A percentile compares a stretch with the other conserved stretches of the same genome.
These are phyloP conservation scores for Bombus cullumanus DNA, from an alignment of 1,140 invertebrate genomes.

Conservation along the genomic window DNA sequence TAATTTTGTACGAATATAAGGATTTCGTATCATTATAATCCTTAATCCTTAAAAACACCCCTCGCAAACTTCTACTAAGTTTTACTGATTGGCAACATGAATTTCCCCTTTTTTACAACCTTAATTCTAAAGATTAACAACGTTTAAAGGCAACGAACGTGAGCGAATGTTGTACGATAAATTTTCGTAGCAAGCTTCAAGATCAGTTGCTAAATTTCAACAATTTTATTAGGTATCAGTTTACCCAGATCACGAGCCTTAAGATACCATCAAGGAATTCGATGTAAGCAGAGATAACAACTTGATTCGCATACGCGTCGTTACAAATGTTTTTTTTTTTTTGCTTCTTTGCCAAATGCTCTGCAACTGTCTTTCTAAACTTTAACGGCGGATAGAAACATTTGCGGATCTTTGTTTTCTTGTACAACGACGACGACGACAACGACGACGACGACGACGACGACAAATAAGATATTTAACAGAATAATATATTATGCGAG, in stretches of 20 bases:
- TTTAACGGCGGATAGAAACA: not conserved
- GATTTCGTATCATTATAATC: slow-evolving; percentile 19
- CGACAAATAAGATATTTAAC: slow-evolving; percentile 24
- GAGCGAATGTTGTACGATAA: slow-evolving; percentile 61
- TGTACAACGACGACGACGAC: not conserved
- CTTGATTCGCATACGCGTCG: slow-evolving; percentile 16
- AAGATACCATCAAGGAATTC: slow-evolving; percentile 56
- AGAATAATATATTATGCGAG: slow-evolving; percentile 45
- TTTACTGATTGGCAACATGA: slow-evolving; percentile 64
- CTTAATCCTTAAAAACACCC: slow-evolving; percentile 25
- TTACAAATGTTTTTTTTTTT: not conserved
- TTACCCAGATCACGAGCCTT: slow-evolving; percentile 69
- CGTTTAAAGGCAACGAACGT: slow-evolving; percentile 67
- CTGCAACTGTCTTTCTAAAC: slow-evolving; percentile 40
- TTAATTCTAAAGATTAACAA: slow-evolving; percentile 70
- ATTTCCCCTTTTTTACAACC: slow-evolving; percentile 64
- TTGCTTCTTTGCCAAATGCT: not conserved
- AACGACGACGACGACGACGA: not conserved
- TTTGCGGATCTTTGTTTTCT: not conserved
- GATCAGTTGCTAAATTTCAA: slow-evolving; percentile 57
- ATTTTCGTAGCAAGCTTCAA: slow-evolving; percentile 56
- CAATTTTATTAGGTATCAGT: slow-evolving; percentile 58
- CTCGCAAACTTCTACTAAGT: slow-evolving; percentile 29
- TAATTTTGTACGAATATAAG: slow-evolving; percentile 67
- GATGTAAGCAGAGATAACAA: slow-evolving; percentile 29